Conservation (phyloP, 2,888 invertebrate genomes). For the Lacanobia wlatinum region DNA sequence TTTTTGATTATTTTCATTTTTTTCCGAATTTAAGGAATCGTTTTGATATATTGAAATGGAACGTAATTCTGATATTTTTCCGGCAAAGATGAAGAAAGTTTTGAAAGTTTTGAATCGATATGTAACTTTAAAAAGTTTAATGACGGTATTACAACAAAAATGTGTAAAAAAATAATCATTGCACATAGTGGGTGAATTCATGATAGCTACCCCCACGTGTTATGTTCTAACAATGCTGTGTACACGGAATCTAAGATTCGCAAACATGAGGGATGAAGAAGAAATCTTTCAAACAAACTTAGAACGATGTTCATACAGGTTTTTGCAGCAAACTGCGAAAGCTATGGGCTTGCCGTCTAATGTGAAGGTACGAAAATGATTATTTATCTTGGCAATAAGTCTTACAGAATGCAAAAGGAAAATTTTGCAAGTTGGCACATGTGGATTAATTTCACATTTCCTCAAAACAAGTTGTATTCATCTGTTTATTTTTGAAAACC, state of each 20-base stretch:
- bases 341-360: conserved; percentile 81
- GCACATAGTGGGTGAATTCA: conserved; percentile 27
- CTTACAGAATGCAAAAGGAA: not conserved
- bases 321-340: conserved; percentile 82
- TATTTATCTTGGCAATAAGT: not conserved
- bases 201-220: conserved; percentile 7
- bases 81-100: conserved; percentile 29
- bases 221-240: not conserved
- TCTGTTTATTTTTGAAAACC: not conserved
- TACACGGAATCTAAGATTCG: not conserved
- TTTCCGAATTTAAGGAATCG: no score
- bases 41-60: conserved; percentile 13
- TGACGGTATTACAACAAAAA: conserved; percentile 47
- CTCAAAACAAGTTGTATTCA: not conserved
- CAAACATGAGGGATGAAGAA: conserved; percentile 63
- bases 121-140: not conserved
- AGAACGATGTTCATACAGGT: conserved; percentile 76
- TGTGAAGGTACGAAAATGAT: conserved; percentile 77
- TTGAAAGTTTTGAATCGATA: conserved; percentile 16
- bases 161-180: conserved; percentile 1
- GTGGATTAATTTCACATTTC: not conserved
- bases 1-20: no score
- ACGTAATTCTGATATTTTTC: conserved; percentile 20
- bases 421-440: conserved; percentile 15
- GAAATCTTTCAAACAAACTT: conserved; percentile 67